A percentile compares a stretch with the other conserved stretches of the same genome.
phyloP scores from a whole-genome alignment of 2,797 vertebrate species.

The Thalassophryne amazonica region DNA sequence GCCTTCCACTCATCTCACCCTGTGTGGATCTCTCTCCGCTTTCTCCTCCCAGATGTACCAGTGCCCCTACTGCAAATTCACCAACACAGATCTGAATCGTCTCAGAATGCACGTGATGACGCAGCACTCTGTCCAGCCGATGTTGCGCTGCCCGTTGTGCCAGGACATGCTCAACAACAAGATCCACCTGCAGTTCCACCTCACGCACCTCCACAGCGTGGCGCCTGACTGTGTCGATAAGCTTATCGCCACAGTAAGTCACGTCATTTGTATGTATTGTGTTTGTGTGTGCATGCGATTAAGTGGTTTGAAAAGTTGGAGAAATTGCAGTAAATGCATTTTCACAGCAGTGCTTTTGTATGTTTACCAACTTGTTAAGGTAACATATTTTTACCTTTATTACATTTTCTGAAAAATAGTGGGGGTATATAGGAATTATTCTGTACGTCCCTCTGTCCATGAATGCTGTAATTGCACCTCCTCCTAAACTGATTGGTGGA shows the following conservation, averaged over 20 bases:
- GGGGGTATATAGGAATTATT: too few species aligned
- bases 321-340: background rate
- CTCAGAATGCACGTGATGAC: slow-evolving; percentile 98
- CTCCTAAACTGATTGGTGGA: too few species aligned
- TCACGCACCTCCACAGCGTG: slow-evolving; percentile 98
- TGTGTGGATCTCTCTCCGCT: slow-evolving; percentile 3
- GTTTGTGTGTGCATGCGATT: background rate
- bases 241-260: slow-evolving; percentile 93
- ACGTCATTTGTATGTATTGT: background rate
- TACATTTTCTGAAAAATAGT: too few species aligned
- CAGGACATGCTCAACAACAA: slow-evolving; percentile 99
- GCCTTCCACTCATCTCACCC: too few species aligned
- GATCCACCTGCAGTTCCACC: slow-evolving; percentile 98
- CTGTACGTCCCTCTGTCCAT: too few species aligned
- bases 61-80: slow-evolving; percentile 99
- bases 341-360: too few species aligned
- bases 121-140: slow-evolving; percentile 97
- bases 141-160: slow-evolving; percentile 96
- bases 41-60: slow-evolving; percentile 87
- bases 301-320: background rate
- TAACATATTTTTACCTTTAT: too few species aligned
- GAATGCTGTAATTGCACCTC: too few species aligned
- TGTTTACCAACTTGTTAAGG: too few species aligned
- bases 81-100: slow-evolving; percentile 92
- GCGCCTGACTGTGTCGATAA: slow-evolving; percentile 98